Conservation (phyloP, 2,888 invertebrate genomes). For the Acanthoscelides obtectus region DNA sequence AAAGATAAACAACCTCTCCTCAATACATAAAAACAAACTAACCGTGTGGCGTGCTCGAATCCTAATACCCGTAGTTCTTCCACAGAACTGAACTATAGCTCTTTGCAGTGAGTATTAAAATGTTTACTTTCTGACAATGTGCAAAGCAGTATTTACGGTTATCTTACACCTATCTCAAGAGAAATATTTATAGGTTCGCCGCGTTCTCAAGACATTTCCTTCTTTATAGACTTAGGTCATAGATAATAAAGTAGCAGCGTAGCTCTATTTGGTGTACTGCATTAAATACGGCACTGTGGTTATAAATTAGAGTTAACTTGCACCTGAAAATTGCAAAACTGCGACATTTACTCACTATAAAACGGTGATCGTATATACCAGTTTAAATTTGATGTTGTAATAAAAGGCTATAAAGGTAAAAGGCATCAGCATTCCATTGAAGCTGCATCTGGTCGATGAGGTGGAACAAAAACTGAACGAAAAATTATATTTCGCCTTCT, state of each 20-base stretch:
- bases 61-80: not conserved
- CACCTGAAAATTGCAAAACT: slow-evolving; percentile 11
- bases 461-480: too few species aligned
- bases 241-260: slow-evolving; percentile 12
- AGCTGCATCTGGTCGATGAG: too few species aligned
- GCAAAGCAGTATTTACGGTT: slow-evolving; percentile 8
- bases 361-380: slow-evolving; percentile 10
- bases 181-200: slow-evolving; percentile 7
- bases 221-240: slow-evolving; percentile 13
- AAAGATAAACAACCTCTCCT: too few species aligned
- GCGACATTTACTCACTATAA: slow-evolving; percentile 14
- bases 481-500: too few species aligned
- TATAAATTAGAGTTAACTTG: slow-evolving; percentile 11
- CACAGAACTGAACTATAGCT: not conserved
- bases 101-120: not conserved
- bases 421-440: too few species aligned
- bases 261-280: slow-evolving; percentile 8
- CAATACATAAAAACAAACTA: too few species aligned
- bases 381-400: not conserved
- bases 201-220: slow-evolving; percentile 11
- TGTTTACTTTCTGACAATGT: not conserved
- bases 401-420: not conserved
- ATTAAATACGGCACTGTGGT: slow-evolving; percentile 9
- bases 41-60: too few species aligned
- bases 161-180: slow-evolving; percentile 4